These are phyloP conservation scores for Gobiocypris rarus DNA, from an alignment of 2,113 vertebrate genomes.

Conservation along the genomic window DNA sequence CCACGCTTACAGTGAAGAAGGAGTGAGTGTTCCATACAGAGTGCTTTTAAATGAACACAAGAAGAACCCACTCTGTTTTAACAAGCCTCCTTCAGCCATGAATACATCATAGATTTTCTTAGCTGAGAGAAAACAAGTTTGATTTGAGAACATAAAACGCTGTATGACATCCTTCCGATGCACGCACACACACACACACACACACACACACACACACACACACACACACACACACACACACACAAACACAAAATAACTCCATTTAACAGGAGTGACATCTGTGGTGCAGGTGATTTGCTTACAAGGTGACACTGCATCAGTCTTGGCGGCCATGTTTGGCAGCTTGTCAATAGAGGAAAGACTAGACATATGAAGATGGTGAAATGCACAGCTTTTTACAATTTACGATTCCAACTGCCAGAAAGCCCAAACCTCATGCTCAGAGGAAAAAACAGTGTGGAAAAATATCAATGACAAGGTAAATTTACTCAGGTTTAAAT, in stretches of 20 bases:
- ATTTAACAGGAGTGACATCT: conserved; percentile 52
- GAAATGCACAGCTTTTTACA: conserved; percentile 25
- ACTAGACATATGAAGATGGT: conserved; percentile 53
- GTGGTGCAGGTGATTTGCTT: conserved; percentile 52
- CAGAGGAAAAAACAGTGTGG: conserved; percentile 17
- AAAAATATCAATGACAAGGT: conserved; percentile 39
- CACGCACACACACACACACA: background rate
- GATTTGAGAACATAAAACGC: conserved; percentile 6
- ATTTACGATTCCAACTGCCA: conserved; percentile 44
- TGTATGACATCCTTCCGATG: conserved; percentile 18
- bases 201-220: background rate
- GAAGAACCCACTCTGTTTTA: background rate
- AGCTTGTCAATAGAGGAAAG: conserved; percentile 57
- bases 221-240: background rate
- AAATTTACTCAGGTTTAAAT: conserved; percentile 40
- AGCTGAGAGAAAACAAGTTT: conserved; percentile 28
- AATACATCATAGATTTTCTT: conserved; percentile 24
- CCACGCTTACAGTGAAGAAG: conserved; percentile 12
- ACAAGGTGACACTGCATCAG: conserved; percentile 55
- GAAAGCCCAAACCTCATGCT: conserved; percentile 13
- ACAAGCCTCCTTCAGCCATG: background rate
- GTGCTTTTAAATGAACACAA: background rate
- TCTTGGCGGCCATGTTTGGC: conserved; percentile 55
- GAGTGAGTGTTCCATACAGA: background rate
- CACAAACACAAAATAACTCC: background rate